These are phyloP conservation scores for Bombus affinis DNA, from an alignment of 1,140 invertebrate species.

Conservation along the genomic window DNA sequence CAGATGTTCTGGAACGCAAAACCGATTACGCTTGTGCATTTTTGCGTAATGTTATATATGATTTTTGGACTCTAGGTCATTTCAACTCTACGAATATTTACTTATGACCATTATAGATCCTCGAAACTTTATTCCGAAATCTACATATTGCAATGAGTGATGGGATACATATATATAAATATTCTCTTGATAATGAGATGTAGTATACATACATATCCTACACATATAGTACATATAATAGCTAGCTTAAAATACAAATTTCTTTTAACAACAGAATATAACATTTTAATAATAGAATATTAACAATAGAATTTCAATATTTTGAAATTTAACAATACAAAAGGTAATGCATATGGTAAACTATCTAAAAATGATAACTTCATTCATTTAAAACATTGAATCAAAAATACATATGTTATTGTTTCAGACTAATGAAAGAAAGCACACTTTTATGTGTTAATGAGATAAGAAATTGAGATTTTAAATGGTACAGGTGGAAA, in stretches of 20 bases:
- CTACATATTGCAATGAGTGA: constrained; percentile 8
- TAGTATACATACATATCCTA: neutral
- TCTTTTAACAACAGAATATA: neutral
- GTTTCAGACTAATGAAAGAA: constrained; percentile 54
- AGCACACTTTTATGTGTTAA: constrained; percentile 53
- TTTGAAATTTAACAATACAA: neutral
- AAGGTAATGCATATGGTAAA: neutral
- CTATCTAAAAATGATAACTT: neutral
- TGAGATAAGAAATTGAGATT: too few species aligned
- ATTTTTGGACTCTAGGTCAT: neutral
- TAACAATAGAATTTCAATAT: neutral
- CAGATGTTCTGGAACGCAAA: neutral
- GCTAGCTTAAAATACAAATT: neutral
- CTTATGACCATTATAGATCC: neutral
- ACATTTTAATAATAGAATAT: neutral
- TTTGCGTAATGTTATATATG: neutral
- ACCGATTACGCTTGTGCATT: too few species aligned
- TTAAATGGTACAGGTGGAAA: too few species aligned
- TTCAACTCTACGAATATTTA: neutral
- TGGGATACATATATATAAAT: too few species aligned
- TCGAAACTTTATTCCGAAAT: neutral
- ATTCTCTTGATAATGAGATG: neutral
- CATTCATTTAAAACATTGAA: neutral
- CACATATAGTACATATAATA: neutral
- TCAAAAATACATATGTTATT: constrained; percentile 16